Evolutionary conservation across 1,140 invertebrate genomes (phyloP), one percentile per base, ranked within the genome.

Genomic region (Paracyclopina nana): DNA sequence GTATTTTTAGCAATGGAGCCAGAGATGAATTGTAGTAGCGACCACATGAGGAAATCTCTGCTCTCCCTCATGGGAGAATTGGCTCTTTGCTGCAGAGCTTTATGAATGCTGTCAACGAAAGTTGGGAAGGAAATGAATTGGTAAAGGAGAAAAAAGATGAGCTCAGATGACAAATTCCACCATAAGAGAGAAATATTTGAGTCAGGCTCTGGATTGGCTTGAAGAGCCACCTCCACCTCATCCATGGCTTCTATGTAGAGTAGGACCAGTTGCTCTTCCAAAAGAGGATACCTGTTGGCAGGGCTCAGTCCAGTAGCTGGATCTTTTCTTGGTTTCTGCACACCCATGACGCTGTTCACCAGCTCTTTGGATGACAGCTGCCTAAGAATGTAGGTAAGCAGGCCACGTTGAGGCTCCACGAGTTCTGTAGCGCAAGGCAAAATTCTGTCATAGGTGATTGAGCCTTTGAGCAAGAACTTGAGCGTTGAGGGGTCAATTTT

Each of bases 321-420:
- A 22, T 30, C 27, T 4, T 45, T 54, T 45, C 27, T 76, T 66
- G 81, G 83, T 66, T 88, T 91, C 59, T 88, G 87, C 8, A 95
- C 65, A 34, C 85, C 83, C 16, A 96, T 68, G 82, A 95, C 92
- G 1, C 78, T 81, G 54, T 82, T 91, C 49, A 94, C 84, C 81
- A 94, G 91, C 58, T 96, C 91, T 54, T 85, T 73, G 1, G 87
- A 92, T 63, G 95, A 95, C 0, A 87, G 86, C 63, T 95, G 90
- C 59, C 90, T 81, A 6, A 97, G 64, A 12, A 95, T 85, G 65
- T 94, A 91, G 54, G 82, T 68, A 1, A 96, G 63, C 20, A 96
- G 64, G 22, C 74, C 73, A 4, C 81, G 86, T 67, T 95, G 90
- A 6, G 88, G 84, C 61, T 87, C 78, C 6, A 83, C 61, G n/a